phyloP scores from a whole-genome alignment of 2,797 vertebrate genomes.

The Smutsia gigantea region DNA sequence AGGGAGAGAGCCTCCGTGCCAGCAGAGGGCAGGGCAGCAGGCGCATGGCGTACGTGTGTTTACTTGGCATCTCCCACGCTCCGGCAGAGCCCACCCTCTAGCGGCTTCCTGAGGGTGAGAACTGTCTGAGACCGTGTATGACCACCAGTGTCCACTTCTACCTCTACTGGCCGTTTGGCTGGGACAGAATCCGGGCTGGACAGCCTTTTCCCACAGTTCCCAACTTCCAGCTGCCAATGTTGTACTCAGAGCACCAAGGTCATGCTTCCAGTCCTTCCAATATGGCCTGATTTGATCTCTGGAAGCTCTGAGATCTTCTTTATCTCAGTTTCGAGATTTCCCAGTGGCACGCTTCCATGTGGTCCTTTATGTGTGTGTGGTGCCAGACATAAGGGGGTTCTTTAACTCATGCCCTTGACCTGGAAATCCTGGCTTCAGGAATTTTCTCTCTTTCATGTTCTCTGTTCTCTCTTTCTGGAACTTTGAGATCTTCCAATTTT shows the following conservation, averaged over 20 bases:
- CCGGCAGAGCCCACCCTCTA: not conserved
- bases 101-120: rapidly evolving
- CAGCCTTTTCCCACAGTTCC: rapidly evolving
- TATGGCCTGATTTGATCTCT: rapidly evolving
- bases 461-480: not conserved
- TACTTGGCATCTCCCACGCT: too few species aligned
- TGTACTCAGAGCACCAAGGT: not conserved
- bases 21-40: rapidly evolving
- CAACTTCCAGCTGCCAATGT: rapidly evolving
- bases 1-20: rapidly evolving
- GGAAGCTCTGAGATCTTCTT: not conserved
- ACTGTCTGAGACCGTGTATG: not conserved
- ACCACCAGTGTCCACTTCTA: rapidly evolving
- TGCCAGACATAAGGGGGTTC: not conserved
- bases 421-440: not conserved
- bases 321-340: too few species aligned
- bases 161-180: not conserved
- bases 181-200: not conserved
- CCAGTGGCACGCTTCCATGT: rapidly evolving
- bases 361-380: rapidly evolving
- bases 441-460: not conserved
- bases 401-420: not conserved
- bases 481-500: not conserved
- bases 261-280: not conserved
- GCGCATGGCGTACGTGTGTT: rapidly evolving